Evolutionary conservation across 2,113 vertebrate genomes (phyloP), one percentile per base, ranked within the genome.

Genomic region (Poicephalus meyeri): DNA sequence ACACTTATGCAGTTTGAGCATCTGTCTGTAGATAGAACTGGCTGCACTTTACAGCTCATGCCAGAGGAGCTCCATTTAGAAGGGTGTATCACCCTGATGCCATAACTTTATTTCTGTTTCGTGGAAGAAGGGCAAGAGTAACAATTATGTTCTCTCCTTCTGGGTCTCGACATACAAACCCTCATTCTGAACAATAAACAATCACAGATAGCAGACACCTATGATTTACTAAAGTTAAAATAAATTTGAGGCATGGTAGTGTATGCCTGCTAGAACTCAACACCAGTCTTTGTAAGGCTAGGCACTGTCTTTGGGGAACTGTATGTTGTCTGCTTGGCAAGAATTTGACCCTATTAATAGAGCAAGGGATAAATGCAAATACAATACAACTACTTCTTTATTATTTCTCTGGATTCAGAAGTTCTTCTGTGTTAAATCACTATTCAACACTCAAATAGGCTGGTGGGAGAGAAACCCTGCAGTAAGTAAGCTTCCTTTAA

Each of bases 161-260:
- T 89, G 68, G 46, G 42, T 46, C 53, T 86, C 2, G 2, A 47
- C 61, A 68, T 28, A 35, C 28, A 79, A 84, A 49, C 58, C 71
- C 47, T 89, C 69, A 56, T 80, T 53, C 44, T 35, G 63, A 85
- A 72, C 37, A 86, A 80, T 58, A 95, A 90, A 74, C 39, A 91
- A 82, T 92, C 77, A 83, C 50, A 94, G 91, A 80, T 31, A 90
- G 47, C 24, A 66, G 77, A 80, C 44, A 78, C 55, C 81, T 87
- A 60, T 80, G 70, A 95, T 97, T 97, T 96, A 74, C 73, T 91
- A 46, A 84, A 94, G 71, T 77, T 93, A 90, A 96, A 71, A 55
- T 68, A 76, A 89, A 58, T 70, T 69, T 94, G 73, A 95, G 47
- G 16, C 25, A 49, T 53, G 47, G 41, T 18, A 50, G 42, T 18